phyloP scores from a whole-genome alignment of 2,797 vertebrate genomes.

The Syngnathus rostellatus region DNA sequence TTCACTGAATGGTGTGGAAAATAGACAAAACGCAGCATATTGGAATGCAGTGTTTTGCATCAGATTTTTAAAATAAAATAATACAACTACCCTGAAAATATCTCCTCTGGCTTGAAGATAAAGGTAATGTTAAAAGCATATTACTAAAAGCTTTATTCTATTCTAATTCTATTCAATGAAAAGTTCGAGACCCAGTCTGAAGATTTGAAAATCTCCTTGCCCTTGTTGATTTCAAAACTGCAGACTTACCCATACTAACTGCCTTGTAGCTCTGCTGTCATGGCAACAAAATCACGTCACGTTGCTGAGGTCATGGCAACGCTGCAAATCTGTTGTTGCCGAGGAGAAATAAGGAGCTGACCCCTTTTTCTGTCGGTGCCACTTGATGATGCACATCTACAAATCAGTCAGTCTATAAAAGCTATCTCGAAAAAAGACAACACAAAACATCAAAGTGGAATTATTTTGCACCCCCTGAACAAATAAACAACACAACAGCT shows the following conservation, averaged over 20 bases:
- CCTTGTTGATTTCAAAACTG: slow-evolving; percentile 48
- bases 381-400: slow-evolving; percentile 30
- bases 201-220: slow-evolving; percentile 34
- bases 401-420: background rate
- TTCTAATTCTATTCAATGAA: background rate
- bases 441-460: background rate
- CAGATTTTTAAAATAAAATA: background rate
- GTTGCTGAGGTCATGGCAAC: slow-evolving; percentile 65
- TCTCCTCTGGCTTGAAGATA: background rate
- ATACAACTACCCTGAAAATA: background rate
- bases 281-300: slow-evolving; percentile 65
- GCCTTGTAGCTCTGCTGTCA: slow-evolving; percentile 58
- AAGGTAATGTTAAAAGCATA: background rate
- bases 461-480: background rate
- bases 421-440: background rate
- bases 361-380: slow-evolving; percentile 25
- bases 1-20: background rate
- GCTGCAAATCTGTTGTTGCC: slow-evolving; percentile 58
- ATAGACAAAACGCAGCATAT: background rate
- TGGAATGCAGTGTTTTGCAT: background rate
- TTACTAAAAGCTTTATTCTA: too few species aligned
- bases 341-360: slow-evolving; percentile 45
- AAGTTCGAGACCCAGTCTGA: slow-evolving; percentile 14
- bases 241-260: slow-evolving; percentile 46
- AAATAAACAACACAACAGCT: background rate